Base-by-base conservation (phyloP, 2,797 vertebrate species). In the Ctenopoma kingsleyae region DNA sequence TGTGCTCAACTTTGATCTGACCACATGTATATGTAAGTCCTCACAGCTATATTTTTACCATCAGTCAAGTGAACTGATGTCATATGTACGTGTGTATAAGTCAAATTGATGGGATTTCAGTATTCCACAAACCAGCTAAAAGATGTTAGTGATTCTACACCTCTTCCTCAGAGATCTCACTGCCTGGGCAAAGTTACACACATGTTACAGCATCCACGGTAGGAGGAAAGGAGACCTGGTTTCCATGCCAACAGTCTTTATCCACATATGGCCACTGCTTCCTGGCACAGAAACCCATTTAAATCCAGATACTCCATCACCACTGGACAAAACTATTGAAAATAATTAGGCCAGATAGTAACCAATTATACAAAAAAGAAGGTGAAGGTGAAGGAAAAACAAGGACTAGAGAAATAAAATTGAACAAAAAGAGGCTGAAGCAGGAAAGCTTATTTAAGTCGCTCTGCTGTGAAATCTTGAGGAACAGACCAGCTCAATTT, bases 171-270 rank as follows among this genome's bases (percentile, higher is more conserved):
- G 49, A 61, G 41, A 74, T 43, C 55, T 58, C 20, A 50, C 61
- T 65, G 75, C 66, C 58, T 50, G 55, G 50, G 67, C 61, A 80
- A 82, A 88, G 82, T 87, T 89, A 87, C 81, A 87, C 74, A 77
- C 56, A 71, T 69, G 67, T 91, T 88, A 81, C 81, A 88, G 74
- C 84, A 87, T 86, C 70, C 74, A 72, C 59, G 17, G 57, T 44
- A 47, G 71, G 67, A 83, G 65, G 57, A 76, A 76, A 63, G 20
- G 62, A 84, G 75, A 85, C 75, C 79, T 76, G 76, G 89, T 92
- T 91, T 87, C 88, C 84, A 89, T 92, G 91, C 95, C 93, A 93
- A 94, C 92, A 80, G 87, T 74, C 90, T 92, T 82, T 78, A 89
- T 76, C 90, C 83, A 90, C 77, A 78, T 81, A 88, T 91, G 88